A percentile compares a stretch with the other conserved stretches of the same genome.
Evolutionary conservation across 2,797 vertebrate species (phyloP).

Genomic region (Graptemys geographica): DNA sequence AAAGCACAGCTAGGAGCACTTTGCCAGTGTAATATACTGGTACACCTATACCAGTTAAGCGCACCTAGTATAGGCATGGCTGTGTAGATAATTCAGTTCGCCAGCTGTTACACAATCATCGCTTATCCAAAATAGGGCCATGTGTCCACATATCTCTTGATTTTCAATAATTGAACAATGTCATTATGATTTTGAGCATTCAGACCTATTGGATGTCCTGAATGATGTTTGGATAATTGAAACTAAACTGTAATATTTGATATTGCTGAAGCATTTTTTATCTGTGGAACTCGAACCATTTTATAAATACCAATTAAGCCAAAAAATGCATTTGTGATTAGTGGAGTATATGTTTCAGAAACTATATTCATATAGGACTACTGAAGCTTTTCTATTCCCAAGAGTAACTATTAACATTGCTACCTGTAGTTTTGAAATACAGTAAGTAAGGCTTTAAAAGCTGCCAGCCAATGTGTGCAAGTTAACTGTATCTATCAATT

Average conservation of each 20-base stretch:
- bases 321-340: not conserved
- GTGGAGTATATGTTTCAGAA: not conserved
- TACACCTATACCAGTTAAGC: not conserved
- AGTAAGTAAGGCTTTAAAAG: not conserved
- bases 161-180: not conserved
- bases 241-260: not conserved
- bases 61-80: not conserved
- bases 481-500: not conserved
- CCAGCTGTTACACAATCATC: not conserved
- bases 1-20: not conserved
- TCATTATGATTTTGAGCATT: not conserved
- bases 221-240: not conserved
- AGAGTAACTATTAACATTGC: not conserved
- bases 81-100: not conserved
- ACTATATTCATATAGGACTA: not conserved
- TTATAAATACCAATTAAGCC: not conserved
- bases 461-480: not conserved
- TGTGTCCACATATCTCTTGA: not conserved
- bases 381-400: not conserved
- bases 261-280: not conserved
- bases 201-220: not conserved
- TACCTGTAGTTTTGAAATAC: not conserved
- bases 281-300: not conserved
- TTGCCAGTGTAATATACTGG: not conserved
- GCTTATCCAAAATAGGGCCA: not conserved